A percentile compares a stretch with the other conserved stretches of the same genome.
Conservation (phyloP, 2,888 invertebrate genomes). For the Entomobrya multifasciata region DNA sequence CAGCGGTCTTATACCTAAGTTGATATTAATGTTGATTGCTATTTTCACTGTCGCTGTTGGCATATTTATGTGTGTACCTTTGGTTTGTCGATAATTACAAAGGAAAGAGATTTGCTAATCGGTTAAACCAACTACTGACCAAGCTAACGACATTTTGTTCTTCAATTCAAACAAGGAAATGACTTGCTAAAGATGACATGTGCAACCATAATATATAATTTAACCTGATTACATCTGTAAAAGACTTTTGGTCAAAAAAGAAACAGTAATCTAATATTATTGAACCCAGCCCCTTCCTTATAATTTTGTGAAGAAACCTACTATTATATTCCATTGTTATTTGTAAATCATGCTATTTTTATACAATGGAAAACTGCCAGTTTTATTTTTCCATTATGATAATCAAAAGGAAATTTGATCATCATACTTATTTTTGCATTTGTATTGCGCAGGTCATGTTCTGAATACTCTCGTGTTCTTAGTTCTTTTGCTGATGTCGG, state of each 20-base stretch:
- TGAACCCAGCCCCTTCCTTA: conserved; percentile 18
- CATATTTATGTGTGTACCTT: too few relatives aligned
- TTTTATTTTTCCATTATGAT: not conserved
- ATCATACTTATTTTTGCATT: not conserved
- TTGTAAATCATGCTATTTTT: not conserved
- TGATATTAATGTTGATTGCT: too few relatives aligned
- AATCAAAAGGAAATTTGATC: not conserved
- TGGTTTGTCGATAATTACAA: too few relatives aligned
- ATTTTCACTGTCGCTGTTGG: too few relatives aligned
- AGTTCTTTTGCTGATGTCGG: too few relatives aligned
- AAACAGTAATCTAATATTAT: not conserved
- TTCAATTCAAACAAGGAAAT: not conserved
- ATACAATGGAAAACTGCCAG: not conserved
- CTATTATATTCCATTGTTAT: not conserved
- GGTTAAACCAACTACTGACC: not conserved
- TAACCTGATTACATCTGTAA: too few relatives aligned
- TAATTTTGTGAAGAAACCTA: not conserved
- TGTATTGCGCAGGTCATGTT: conserved; percentile 1
- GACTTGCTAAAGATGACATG: not conserved
- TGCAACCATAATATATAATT: not conserved
- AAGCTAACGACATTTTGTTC: not conserved
- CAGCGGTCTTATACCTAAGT: too few relatives aligned
- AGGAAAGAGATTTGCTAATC: too few relatives aligned
- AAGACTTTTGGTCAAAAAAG: not conserved
- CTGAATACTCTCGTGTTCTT: too few relatives aligned